These are phyloP conservation scores for Pseudoatta argentina DNA, from an alignment of 1,140 invertebrate genomes.

Conservation along the genomic window DNA sequence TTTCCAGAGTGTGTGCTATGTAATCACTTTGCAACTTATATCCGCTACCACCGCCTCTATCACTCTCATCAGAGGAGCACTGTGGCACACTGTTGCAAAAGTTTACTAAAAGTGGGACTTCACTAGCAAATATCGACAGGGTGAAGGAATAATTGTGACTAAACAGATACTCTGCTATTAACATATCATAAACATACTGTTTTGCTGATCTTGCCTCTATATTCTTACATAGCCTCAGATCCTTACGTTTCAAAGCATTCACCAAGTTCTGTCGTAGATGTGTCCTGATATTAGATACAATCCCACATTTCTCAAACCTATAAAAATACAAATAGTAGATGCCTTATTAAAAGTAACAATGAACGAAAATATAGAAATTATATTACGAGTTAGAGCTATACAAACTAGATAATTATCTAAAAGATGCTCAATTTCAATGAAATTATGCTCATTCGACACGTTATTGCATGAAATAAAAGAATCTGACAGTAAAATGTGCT, in stretches of 20 bases:
- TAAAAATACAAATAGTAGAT: slow-evolving; percentile 17
- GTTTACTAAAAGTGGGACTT: slow-evolving; percentile 83
- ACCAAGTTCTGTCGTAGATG: slow-evolving; percentile 84
- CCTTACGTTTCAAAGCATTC: slow-evolving; percentile 82
- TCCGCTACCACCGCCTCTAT: slow-evolving; percentile 40
- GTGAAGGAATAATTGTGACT: slow-evolving; percentile 84
- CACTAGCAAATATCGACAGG: slow-evolving; percentile 84
- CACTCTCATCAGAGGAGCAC: slow-evolving; percentile 23
- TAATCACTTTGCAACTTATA: slow-evolving; percentile 83
- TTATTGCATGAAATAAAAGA: too few species aligned
- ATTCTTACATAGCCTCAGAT: slow-evolving; percentile 74
- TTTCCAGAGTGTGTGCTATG: slow-evolving; percentile 81
- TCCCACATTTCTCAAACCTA: slow-evolving; percentile 85
- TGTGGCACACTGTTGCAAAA: slow-evolving; percentile 79
- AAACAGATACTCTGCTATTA: slow-evolving; percentile 84
- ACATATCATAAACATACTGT: slow-evolving; percentile 84
- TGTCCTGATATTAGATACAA: slow-evolving; percentile 84
- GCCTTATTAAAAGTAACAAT: not conserved
- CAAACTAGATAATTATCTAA: not conserved
- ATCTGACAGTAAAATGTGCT: too few species aligned
- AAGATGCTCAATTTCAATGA: too few species aligned
- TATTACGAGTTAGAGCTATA: not conserved
- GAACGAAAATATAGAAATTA: slow-evolving; percentile 40
- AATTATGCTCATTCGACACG: too few species aligned
- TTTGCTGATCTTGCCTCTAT: slow-evolving; percentile 80